Conservation (phyloP, 1,140 invertebrate species). For the Drosophila miranda region DNA sequence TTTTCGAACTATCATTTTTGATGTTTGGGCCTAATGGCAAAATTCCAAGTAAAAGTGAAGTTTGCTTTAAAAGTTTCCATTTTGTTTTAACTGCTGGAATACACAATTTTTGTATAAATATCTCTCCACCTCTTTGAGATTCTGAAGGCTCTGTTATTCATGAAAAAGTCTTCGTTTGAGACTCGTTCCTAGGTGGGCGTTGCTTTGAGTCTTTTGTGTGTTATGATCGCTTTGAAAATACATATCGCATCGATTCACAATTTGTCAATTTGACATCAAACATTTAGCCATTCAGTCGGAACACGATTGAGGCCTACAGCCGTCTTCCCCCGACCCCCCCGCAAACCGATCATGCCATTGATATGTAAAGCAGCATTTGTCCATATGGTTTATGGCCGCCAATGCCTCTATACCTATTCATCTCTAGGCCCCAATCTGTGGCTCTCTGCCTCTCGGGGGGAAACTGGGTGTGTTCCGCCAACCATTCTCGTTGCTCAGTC, state of each 20-base stretch:
- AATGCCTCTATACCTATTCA: constrained; percentile 19
- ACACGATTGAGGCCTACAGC: constrained; percentile 36
- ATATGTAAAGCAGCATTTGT: constrained; percentile 61
- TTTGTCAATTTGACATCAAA: constrained; percentile 43
- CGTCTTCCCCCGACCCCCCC: not conserved
- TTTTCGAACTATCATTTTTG: too few relatives aligned
- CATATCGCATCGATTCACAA: constrained; percentile 23
- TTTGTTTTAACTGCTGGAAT: not conserved
- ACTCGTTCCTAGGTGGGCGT: constrained; percentile 1
- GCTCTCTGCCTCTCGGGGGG: too few relatives aligned
- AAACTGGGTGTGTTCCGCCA: constrained; percentile 52
- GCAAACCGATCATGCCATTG: constrained; percentile 44
- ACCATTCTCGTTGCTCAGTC: constrained; percentile 43
- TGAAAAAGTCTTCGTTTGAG: too few relatives aligned
- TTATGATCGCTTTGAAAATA: constrained; percentile 32
- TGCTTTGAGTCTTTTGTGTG: not conserved
- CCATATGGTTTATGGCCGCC: constrained; percentile 61
- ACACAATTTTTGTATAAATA: too few relatives aligned
- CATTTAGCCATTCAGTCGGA: constrained; percentile 58
- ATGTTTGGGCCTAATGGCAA: too few relatives aligned
- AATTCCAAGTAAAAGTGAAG: too few relatives aligned
- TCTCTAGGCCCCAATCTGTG: constrained; percentile 19
- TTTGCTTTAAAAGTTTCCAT: too few relatives aligned
- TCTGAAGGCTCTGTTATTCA: too few relatives aligned
- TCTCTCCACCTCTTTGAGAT: too few relatives aligned